Percentiles rank a stretch among this genome's conserved stretches.
phyloP scores from a whole-genome alignment of 2,113 vertebrate genomes.

The Cariama cristata region DNA sequence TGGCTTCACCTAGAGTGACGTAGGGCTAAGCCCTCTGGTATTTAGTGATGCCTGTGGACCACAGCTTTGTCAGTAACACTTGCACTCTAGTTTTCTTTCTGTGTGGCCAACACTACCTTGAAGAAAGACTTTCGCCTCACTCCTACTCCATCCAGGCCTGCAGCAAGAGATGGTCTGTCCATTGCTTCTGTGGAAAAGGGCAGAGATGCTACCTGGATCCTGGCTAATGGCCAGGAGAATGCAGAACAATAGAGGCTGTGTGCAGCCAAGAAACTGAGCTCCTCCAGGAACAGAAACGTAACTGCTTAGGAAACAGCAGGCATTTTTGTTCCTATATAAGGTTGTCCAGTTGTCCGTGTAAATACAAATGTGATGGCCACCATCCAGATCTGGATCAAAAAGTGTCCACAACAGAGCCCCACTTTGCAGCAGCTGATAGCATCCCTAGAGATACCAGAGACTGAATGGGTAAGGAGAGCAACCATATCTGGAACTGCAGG shows the following conservation, averaged over 20 bases:
- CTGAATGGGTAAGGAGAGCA: neutral
- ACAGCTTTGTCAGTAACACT: neutral
- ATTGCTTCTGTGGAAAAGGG: neutral
- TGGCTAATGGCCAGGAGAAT: neutral
- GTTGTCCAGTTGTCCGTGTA: neutral
- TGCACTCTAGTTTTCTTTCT: neutral
- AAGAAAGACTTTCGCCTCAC: neutral
- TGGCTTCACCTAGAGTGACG: neutral
- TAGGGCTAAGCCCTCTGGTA: neutral
- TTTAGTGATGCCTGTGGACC: neutral
- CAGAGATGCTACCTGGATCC: neutral
- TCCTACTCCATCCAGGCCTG: neutral
- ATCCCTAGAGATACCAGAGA: neutral
- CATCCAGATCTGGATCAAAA: neutral
- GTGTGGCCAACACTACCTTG: neutral
- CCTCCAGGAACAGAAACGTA: neutral
- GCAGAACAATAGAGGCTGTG: neutral
- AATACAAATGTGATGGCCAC: neutral
- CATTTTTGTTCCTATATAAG: neutral
- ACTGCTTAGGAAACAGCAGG: neutral
- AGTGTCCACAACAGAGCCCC: neutral
- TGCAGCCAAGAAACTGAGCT: neutral
- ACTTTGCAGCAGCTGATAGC: neutral
- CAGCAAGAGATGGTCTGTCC: neutral
- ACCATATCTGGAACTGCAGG: neutral